Conservation (phyloP, 2,888 invertebrate genomes). For the Bellardia bayeri region DNA sequence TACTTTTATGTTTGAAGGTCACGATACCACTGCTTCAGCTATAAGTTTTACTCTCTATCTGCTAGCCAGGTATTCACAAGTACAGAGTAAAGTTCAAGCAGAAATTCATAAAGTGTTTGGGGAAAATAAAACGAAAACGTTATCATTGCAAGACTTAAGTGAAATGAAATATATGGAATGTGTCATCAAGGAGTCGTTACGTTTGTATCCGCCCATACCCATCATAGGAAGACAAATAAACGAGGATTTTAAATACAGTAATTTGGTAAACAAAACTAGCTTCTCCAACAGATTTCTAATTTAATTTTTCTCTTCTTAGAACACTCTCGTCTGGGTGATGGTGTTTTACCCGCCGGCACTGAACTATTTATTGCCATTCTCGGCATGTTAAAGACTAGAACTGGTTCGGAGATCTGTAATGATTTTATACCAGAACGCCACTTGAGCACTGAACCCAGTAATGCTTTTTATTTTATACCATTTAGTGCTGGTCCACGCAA, state of each 20-base stretch:
- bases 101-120: constrained; percentile 79
- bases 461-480: constrained; percentile 77
- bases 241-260: constrained; percentile 76
- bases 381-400: constrained; percentile 73
- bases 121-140: constrained; percentile 73
- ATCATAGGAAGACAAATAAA: constrained; percentile 75
- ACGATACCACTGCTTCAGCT: constrained; percentile 81
- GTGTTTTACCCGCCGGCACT: constrained; percentile 75
- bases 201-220: constrained; percentile 87
- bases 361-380: constrained; percentile 76
- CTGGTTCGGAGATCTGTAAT: constrained; percentile 48
- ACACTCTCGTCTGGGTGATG: constrained; percentile 74
- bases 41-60: constrained; percentile 78
- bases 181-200: constrained; percentile 87
- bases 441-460: constrained; percentile 28
- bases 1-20: constrained; percentile 86
- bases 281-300: background rate
- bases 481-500: constrained; percentile 85
- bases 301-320: constrained; percentile 64
- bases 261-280: constrained; percentile 25
- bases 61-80: constrained; percentile 78
- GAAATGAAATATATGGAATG: constrained; percentile 74
- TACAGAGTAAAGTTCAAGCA: constrained; percentile 78
- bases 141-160: constrained; percentile 64
- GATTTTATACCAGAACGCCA: constrained; percentile 77